phyloP scores from a whole-genome alignment of 2,797 vertebrate species.

The Peromyscus melanophrys region DNA sequence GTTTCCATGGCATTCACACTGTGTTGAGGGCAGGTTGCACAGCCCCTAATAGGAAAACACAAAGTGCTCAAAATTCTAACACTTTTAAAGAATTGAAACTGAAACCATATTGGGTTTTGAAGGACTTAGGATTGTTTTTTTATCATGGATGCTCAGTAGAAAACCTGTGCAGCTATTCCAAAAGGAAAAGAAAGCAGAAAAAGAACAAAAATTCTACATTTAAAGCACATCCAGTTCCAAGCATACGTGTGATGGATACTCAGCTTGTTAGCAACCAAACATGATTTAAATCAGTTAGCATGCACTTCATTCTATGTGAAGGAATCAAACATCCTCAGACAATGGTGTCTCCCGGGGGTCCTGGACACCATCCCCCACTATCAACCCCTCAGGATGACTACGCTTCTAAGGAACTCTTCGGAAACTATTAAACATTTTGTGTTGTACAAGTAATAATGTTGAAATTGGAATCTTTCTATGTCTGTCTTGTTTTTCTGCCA shows the following conservation, averaged over 20 bases:
- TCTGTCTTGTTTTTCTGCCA: neutral
- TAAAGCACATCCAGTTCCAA: neutral
- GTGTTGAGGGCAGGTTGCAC: neutral
- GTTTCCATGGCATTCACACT: neutral
- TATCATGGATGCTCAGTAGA: neutral
- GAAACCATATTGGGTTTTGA: neutral
- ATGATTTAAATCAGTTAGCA: neutral
- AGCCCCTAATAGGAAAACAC: neutral
- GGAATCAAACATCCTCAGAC: neutral
- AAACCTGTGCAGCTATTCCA: neutral
- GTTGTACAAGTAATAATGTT: slow-evolving; percentile 1
- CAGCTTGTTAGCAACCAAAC: neutral
- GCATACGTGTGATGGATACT: neutral
- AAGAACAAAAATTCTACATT: neutral
- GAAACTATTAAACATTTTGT: neutral
- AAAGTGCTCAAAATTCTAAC: neutral
- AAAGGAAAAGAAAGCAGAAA: neutral
- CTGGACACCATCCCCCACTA: neutral
- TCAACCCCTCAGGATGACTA: neutral
- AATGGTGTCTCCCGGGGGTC: neutral
- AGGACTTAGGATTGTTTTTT: neutral
- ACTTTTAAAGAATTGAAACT: neutral
- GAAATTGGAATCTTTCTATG: neutral
- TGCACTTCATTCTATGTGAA: neutral
- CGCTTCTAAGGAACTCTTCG: neutral